Evolutionary conservation across 2,888 invertebrate species (phyloP).

Genomic region (Philaethria dido): DNA sequence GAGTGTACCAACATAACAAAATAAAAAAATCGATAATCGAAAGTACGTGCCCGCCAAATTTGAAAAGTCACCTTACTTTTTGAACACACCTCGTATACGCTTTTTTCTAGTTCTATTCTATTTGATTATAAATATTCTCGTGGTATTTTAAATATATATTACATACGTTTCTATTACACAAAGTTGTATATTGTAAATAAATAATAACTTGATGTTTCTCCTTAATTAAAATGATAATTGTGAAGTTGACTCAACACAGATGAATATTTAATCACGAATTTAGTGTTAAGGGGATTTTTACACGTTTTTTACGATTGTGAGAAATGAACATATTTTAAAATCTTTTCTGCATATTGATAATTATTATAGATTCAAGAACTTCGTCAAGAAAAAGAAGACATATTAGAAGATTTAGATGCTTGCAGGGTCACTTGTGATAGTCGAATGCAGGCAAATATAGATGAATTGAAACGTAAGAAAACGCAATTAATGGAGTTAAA

Average conservation of each 20-base stretch:
- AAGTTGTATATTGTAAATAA: neutral
- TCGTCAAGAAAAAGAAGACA: slow-evolving; percentile 56
- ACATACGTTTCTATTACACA: neutral
- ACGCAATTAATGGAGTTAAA: slow-evolving; percentile 54
- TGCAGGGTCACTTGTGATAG: slow-evolving; percentile 63
- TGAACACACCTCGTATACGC: neutral
- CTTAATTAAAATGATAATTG: slow-evolving; percentile 12
- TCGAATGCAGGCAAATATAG: slow-evolving; percentile 55
- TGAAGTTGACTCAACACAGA: neutral
- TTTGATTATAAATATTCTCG: neutral
- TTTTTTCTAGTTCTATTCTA: neutral
- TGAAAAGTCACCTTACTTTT: too few species aligned
- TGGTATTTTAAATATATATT: neutral
- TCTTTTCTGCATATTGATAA: neutral
- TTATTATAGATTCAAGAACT: slow-evolving; percentile 57
- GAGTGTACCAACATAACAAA: too few species aligned
- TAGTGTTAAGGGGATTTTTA: neutral
- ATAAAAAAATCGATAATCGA: too few species aligned
- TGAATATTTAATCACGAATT: slow-evolving; percentile 5
- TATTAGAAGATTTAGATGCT: slow-evolving; percentile 64
- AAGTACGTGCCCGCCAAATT: too few species aligned
- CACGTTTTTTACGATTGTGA: neutral
- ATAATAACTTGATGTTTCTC: neutral
- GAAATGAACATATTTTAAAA: neutral
- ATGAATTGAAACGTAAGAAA: slow-evolving; percentile 59